phyloP scores from a whole-genome alignment of 2,113 vertebrate species.

The Odontophorus gujanensis region DNA sequence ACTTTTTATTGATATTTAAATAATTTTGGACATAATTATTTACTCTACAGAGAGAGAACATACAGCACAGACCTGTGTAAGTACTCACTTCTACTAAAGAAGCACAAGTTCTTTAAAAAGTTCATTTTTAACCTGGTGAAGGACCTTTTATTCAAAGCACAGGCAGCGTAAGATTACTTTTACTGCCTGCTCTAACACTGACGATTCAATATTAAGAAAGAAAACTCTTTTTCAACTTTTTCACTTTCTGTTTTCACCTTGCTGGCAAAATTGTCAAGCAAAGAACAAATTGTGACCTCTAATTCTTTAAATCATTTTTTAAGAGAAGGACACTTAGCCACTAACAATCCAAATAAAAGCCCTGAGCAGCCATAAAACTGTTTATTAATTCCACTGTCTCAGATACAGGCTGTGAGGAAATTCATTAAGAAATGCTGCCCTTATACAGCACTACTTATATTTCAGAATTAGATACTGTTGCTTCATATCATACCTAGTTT shows the following conservation, averaged over 20 bases:
- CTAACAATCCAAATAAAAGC: neutral
- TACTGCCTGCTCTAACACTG: neutral
- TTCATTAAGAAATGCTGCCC: neutral
- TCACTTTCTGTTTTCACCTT: neutral
- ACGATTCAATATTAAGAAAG: neutral
- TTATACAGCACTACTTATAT: neutral
- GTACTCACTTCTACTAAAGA: neutral
- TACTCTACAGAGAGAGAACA: neutral
- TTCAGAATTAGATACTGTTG: neutral
- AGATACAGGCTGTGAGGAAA: neutral
- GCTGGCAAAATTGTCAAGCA: neutral
- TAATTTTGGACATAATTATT: neutral
- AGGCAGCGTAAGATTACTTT: neutral
- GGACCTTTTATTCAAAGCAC: neutral
- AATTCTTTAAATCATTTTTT: neutral
- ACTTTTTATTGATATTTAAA: rapidly evolving
- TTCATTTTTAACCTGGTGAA: neutral
- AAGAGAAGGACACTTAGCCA: neutral
- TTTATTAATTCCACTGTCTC: neutral
- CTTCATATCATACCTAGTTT: neutral
- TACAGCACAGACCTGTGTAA: neutral
- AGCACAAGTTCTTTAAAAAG: neutral
- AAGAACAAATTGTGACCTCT: neutral
- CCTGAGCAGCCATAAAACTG: neutral
- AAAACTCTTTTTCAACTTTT: neutral